Evolutionary conservation across 35 echinoderm and acorn worm genomes (phyloP).

Genomic region (Stichopus chloronotus): DNA sequence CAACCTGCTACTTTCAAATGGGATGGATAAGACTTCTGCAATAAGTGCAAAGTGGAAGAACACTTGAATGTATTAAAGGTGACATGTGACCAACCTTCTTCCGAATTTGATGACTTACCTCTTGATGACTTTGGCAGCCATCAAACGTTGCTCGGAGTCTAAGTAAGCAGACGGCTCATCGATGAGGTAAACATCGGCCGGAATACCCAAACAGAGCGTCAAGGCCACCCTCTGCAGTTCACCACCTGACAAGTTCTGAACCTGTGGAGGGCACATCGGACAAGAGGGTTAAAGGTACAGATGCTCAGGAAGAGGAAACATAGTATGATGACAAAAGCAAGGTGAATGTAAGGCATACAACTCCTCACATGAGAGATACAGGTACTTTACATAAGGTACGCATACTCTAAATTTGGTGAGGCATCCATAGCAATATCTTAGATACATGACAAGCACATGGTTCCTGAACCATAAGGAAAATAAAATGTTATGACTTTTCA

Average conservation of each 20-base stretch:
- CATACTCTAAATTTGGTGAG: too few relatives aligned
- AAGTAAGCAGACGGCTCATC: conserved; percentile 97
- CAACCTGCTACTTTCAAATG: too few relatives aligned
- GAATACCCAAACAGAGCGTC: conserved; percentile 92
- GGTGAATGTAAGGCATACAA: neutral
- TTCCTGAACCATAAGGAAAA: too few relatives aligned
- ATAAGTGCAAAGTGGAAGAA: too few relatives aligned
- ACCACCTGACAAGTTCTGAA: conserved; percentile 97
- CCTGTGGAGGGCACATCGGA: conserved; percentile 53
- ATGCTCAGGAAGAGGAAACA: neutral
- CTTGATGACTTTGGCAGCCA: conserved; percentile 99
- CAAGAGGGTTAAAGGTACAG: neutral
- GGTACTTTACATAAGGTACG: too few relatives aligned
- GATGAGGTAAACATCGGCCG: conserved; percentile 96
- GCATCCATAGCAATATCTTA: too few relatives aligned
- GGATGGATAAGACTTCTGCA: too few relatives aligned
- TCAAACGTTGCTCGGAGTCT: conserved; percentile 98
- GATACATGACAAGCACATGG: too few relatives aligned
- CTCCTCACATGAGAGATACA: too few relatives aligned
- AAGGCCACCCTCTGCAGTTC: conserved; percentile 95
- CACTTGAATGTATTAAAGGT: too few relatives aligned
- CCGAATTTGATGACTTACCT: conserved; percentile 52
- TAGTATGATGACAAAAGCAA: neutral
- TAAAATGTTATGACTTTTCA: too few relatives aligned
- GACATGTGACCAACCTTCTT: too few relatives aligned